Evolutionary conservation across 2,113 vertebrate species (phyloP), one percentile per base, ranked within the genome.

Genomic region (Hystrix brachyura): DNA sequence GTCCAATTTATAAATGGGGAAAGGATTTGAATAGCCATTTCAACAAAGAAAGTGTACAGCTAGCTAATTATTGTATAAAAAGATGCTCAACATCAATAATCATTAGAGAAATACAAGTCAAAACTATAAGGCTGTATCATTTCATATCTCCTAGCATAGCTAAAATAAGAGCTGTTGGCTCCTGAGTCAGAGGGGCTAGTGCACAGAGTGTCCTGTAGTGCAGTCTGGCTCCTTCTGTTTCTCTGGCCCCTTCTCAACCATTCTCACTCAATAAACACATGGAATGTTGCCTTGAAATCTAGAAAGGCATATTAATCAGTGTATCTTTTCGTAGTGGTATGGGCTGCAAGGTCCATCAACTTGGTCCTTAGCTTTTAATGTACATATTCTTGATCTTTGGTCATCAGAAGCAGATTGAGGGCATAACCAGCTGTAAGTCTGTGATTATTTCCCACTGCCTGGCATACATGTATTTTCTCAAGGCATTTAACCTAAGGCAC

Each of bases 271-370:
- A 55, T 85, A 80, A 80, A 81, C n/a, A 19, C 59, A 32, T 88
- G 71, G 10, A 62, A 87, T 92, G 51, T 62, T 94, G 59, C 43
- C 82, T 78, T 85, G 69, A 85, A 84, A 93, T 79, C 43, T 85
- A 88, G 67, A 89, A 80, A 76, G 21, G 27, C 38, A 15, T 76
- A 46, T 48, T 86, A 60, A 55, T 72, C 64, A 95, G 48, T 74
- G 34, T 59, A 18, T 83, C 67, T 81, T 86, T 93, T 95, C 74
- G 57, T 87, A 91, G 87, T 82, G 96, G 27, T 76, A 8, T 81
- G 74, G 34, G 7, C 81, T 90, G 21, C 5, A 51, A 34, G 27
- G 21, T 78, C 27, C 18, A 78, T 81, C 3, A 69, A 27, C 53
- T 78, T 93, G 12, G n/a, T 65, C n/a, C 71, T 90, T 57, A 86